Conservation (phyloP, 2,797 vertebrate genomes). For the Galago senegalensis region DNA sequence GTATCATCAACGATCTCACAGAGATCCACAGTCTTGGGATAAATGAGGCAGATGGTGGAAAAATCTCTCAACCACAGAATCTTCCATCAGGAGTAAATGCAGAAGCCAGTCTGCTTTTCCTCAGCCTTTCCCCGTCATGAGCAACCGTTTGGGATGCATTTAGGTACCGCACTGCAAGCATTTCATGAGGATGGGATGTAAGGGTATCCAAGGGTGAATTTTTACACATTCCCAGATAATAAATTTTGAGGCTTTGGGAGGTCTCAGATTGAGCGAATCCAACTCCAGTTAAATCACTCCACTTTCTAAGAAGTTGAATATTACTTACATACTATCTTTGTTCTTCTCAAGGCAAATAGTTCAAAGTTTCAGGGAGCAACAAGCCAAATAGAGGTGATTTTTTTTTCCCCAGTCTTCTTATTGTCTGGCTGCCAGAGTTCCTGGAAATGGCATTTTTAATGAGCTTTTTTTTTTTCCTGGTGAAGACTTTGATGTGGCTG, state of each 20-base stretch:
- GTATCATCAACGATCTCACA: not conserved
- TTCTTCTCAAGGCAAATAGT: constrained; percentile 67
- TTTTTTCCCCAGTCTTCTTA: constrained; percentile 35
- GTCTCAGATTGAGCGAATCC: not conserved
- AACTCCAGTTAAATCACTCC: constrained; percentile 57
- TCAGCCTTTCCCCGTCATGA: not conserved
- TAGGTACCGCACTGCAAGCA: not conserved
- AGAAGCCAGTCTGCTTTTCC: not conserved
- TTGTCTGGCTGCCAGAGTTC: constrained; percentile 63
- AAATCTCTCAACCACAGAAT: not conserved
- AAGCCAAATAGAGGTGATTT: constrained; percentile 56
- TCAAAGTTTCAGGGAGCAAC: not conserved
- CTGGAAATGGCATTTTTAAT: constrained; percentile 75
- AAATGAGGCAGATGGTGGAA: not conserved
- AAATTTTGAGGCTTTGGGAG: constrained; percentile 69
- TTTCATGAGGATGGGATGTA: constrained; percentile 22
- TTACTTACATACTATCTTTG: constrained; percentile 70
- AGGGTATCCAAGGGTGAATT: constrained; percentile 44
- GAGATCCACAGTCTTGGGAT: not conserved
- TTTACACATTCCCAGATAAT: constrained; percentile 77
- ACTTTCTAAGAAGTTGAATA: constrained; percentile 81
- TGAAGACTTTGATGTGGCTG: constrained; percentile 78
- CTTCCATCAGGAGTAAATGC: not conserved
- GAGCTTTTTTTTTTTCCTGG: constrained; percentile 44
- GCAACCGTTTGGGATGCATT: not conserved